Conservation (phyloP, 2,797 vertebrate species). For the Eospalax fontanierii region DNA sequence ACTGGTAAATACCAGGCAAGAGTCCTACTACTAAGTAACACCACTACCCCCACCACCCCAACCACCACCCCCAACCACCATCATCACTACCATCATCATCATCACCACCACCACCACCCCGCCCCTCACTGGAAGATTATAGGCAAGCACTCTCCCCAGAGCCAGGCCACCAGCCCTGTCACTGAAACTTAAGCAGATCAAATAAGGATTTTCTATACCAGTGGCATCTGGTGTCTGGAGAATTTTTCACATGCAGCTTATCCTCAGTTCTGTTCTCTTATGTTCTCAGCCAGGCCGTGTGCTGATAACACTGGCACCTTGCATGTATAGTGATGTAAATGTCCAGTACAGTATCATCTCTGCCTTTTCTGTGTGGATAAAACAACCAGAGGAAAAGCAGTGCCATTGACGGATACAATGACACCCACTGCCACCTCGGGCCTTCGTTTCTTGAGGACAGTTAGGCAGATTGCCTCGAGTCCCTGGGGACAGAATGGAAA, state of each 20-base stretch:
- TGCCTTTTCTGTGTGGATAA: neutral
- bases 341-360: rapidly evolving
- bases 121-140: neutral
- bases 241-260: rapidly evolving
- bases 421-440: no score
- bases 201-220: neutral
- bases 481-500: slow-evolving; percentile 32
- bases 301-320: neutral
- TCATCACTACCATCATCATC: no score
- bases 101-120: no score
- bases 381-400: neutral
- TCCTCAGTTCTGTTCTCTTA: neutral
- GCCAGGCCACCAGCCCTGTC: neutral
- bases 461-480: neutral
- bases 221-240: rapidly evolving
- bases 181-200: neutral
- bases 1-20: neutral
- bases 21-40: neutral
- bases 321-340: no score
- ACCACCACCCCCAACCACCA: no score
- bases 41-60: neutral
- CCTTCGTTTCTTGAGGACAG: neutral
- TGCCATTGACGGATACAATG: neutral
- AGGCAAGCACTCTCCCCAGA: neutral
- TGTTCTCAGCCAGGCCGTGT: rapidly evolving